Percentiles rank a stretch among this genome's conserved stretches.
These are phyloP conservation scores for Corbicula japonica DNA, from an alignment of 2,888 invertebrate species.

Conservation along the genomic window DNA sequence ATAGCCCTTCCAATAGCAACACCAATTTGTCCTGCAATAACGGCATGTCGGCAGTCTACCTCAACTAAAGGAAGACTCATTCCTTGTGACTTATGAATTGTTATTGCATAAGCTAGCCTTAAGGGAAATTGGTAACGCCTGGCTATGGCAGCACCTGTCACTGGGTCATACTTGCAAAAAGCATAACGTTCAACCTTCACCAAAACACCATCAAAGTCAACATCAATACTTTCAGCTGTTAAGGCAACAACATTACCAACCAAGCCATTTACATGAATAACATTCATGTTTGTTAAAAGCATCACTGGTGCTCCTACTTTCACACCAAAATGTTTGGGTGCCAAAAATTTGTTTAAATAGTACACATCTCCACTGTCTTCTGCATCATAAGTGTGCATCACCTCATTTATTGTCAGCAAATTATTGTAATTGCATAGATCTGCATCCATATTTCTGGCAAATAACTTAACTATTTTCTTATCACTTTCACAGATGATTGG, in stretches of 20 bases:
- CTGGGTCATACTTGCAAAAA: neutral
- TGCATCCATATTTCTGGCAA: conserved; percentile 1
- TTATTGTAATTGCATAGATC: neutral
- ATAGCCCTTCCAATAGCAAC: conserved; percentile 40
- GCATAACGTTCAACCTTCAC: neutral
- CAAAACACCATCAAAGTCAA: neutral
- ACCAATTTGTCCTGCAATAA: conserved; percentile 37
- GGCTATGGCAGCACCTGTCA: conserved; percentile 4
- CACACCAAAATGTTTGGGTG: conserved; percentile 20
- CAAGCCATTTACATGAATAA: neutral
- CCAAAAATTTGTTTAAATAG: conserved; percentile 14
- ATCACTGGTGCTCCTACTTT: conserved; percentile 16
- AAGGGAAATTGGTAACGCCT: conserved; percentile 32
- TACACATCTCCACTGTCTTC: conserved; percentile 15
- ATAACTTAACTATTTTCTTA: neutral
- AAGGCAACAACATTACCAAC: neutral
- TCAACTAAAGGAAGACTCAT: conserved; percentile 22
- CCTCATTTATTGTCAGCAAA: neutral
- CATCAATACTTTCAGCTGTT: neutral
- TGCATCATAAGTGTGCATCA: conserved; percentile 15
- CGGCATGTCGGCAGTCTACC: conserved; percentile 31
- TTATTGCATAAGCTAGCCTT: conserved; percentile 33
- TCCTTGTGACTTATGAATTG: conserved; percentile 43
- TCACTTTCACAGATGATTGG: neutral
- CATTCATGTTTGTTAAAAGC: neutral